A percentile compares a stretch with the other conserved stretches of the same genome.
Conservation (phyloP, 2,888 invertebrate genomes). For the Epirrhoe alternata region DNA sequence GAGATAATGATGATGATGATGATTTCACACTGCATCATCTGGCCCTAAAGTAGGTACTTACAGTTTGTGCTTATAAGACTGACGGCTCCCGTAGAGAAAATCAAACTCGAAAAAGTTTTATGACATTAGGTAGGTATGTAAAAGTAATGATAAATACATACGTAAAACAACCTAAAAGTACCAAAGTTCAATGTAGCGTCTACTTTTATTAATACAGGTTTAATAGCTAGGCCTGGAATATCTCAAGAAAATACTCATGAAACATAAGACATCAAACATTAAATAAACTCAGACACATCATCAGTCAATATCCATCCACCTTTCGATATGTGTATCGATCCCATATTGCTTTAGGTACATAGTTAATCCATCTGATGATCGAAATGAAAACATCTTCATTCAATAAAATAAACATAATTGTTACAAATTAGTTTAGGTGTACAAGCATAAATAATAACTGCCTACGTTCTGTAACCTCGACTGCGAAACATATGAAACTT, state of each 20-base stretch:
- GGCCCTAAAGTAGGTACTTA: too few species aligned
- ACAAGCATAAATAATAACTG: slow-evolving; percentile 17
- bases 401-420: slow-evolving; percentile 9
- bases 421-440: slow-evolving; percentile 9
- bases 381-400: slow-evolving; percentile 8
- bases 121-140: too few species aligned
- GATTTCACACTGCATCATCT: too few species aligned
- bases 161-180: neutral
- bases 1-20: too few species aligned
- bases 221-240: neutral
- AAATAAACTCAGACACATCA: neutral
- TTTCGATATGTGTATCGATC: neutral
- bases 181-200: neutral
- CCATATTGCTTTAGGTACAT: neutral
- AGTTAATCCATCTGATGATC: slow-evolving; percentile 1
- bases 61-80: too few species aligned
- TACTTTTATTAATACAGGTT: neutral
- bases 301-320: slow-evolving; percentile 7
- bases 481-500: slow-evolving; percentile 13
- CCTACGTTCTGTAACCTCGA: slow-evolving; percentile 11
- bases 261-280: neutral
- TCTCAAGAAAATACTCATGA: neutral
- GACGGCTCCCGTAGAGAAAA: too few species aligned
- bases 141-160: too few species aligned
- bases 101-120: too few species aligned